phyloP scores from a whole-genome alignment of 2,113 vertebrate species.

The Hydrolagus affinis region DNA sequence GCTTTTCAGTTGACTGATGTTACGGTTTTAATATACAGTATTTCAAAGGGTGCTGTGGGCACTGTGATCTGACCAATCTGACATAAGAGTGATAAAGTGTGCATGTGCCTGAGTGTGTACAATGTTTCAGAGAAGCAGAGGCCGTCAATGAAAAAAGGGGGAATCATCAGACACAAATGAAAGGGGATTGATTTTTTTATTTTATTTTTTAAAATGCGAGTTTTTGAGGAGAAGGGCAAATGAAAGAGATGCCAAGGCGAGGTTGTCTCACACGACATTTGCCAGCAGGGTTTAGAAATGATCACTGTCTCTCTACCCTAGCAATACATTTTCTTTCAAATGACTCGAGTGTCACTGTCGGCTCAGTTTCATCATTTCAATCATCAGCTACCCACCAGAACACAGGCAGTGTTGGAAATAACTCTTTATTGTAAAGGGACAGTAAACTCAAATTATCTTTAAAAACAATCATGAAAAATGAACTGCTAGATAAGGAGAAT shows the following conservation, averaged over 20 bases:
- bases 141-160: no score
- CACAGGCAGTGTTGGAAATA: background rate
- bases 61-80: background rate
- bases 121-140: no score
- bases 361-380: background rate
- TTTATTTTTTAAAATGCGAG: background rate
- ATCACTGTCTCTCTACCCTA: background rate
- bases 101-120: no score
- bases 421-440: no score
- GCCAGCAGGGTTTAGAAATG: background rate
- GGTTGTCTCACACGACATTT: background rate
- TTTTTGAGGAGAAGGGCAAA: background rate
- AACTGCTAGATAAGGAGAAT: background rate
- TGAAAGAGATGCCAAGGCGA: background rate
- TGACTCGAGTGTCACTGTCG: no score
- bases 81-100: no score
- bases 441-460: background rate
- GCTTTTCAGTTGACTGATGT: background rate
- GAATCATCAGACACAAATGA: no score
- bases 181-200: background rate
- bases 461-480: background rate
- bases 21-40: background rate
- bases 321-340: background rate
- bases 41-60: background rate
- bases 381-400: background rate